phyloP scores from a whole-genome alignment of 2,888 invertebrate genomes.

The Teleogryllus oceanicus region DNA sequence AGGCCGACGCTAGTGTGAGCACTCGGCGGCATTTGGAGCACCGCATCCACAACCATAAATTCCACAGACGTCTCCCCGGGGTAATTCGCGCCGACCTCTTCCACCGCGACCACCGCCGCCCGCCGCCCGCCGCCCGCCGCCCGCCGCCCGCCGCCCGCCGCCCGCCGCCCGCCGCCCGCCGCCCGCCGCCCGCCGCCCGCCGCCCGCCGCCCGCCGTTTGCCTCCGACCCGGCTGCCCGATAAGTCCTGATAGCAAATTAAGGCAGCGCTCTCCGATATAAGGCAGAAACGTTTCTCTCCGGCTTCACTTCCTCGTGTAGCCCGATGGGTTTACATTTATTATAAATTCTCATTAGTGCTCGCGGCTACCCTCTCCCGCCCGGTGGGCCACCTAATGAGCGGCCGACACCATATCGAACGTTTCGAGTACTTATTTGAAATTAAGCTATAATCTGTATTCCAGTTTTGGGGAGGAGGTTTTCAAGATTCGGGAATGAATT shows the following conservation, averaged over 20 bases:
- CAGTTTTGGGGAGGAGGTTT: neutral
- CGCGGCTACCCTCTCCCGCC: too few species aligned
- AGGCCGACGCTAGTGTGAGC: too few species aligned
- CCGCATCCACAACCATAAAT: too few species aligned
- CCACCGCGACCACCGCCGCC: too few species aligned
- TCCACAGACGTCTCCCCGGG: too few species aligned
- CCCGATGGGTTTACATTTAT: neutral
- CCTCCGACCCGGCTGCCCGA: neutral
- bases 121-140: too few species aligned
- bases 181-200: too few species aligned
- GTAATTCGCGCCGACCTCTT: too few species aligned
- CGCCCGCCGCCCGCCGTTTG: too few species aligned
- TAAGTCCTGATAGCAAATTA: slow-evolving; percentile 18
- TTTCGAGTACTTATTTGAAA: neutral
- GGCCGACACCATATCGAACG: neutral
- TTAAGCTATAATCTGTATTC: neutral
- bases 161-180: too few species aligned
- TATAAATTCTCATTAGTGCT: neutral
- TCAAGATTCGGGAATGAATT: neutral
- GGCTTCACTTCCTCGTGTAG: neutral
- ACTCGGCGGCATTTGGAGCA: too few species aligned
- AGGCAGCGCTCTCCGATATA: neutral
- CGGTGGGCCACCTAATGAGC: neutral
- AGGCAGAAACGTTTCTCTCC: neutral
- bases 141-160: too few species aligned